These are phyloP conservation scores for Trachelus iudaicus DNA, from an alignment of 2,888 invertebrate genomes.

Conservation along the genomic window DNA sequence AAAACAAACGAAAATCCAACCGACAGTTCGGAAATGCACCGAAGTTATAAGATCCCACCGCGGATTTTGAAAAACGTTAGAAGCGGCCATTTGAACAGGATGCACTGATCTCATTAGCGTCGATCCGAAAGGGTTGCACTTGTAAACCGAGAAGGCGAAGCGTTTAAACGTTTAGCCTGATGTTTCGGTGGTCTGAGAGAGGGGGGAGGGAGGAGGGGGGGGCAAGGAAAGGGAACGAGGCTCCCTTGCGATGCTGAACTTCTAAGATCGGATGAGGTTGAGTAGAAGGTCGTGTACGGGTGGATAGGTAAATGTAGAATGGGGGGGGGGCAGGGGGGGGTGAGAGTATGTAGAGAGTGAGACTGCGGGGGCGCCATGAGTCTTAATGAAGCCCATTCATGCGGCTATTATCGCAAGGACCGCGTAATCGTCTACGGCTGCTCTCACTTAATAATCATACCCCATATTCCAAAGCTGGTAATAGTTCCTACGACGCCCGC, in stretches of 20 bases:
- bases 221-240: neutral
- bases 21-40: neutral
- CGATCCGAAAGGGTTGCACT: conserved; percentile 26
- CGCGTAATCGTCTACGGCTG: conserved; percentile 58
- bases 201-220: neutral
- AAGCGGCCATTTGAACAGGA: conserved; percentile 13
- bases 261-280: conserved; percentile 27
- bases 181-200: conserved; percentile 13
- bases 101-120: conserved; percentile 40
- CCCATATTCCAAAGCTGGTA: conserved; percentile 51
- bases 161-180: conserved; percentile 13
- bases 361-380: conserved; percentile 32
- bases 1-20: neutral
- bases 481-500: conserved; percentile 38
- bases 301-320: neutral
- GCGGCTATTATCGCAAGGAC: conserved; percentile 58
- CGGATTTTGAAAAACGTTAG: conserved; percentile 10
- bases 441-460: conserved; percentile 62
- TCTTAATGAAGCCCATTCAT: conserved; percentile 64
- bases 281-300: neutral
- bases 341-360: neutral
- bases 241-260: conserved; percentile 27
- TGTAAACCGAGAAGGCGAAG: conserved; percentile 15
- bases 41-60: neutral
- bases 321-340: neutral